Conservation (phyloP, 2,113 vertebrate genomes). For the Mustela nigripes region DNA sequence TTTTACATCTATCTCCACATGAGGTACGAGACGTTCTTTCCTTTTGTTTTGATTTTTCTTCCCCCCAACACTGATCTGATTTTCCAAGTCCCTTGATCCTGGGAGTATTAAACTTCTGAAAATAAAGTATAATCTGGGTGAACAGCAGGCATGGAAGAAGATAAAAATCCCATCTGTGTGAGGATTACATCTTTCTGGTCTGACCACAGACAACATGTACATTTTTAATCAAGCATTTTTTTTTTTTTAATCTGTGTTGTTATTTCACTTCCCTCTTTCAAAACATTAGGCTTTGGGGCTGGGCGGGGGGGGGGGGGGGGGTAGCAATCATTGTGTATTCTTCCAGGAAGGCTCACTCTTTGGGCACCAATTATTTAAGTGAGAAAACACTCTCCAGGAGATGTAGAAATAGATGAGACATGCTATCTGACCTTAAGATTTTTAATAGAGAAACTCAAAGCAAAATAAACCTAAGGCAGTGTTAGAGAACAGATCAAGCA, state of each 20-base stretch:
- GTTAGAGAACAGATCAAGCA: not conserved
- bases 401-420: not conserved
- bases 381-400: not conserved
- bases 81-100: not conserved
- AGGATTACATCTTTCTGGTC: not conserved
- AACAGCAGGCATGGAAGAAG: not conserved
- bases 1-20: not conserved
- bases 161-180: not conserved
- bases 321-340: not conserved
- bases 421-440: not conserved
- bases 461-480: not conserved
- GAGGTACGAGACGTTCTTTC: not conserved
- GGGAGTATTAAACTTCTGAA: not conserved
- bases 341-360: not conserved
- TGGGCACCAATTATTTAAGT: not conserved
- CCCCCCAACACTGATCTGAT: not conserved
- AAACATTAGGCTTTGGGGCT: not conserved
- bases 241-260: not conserved
- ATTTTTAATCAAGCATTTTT: not conserved
- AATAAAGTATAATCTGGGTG: constrained; percentile 7
- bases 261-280: not conserved
- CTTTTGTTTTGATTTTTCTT: not conserved
- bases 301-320: not conserved
- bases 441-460: not conserved
- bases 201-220: not conserved